A percentile compares a stretch with the other conserved stretches of the same genome.
Evolutionary conservation across 2,113 vertebrate species (phyloP).

Genomic region (Dipodomys merriami): DNA sequence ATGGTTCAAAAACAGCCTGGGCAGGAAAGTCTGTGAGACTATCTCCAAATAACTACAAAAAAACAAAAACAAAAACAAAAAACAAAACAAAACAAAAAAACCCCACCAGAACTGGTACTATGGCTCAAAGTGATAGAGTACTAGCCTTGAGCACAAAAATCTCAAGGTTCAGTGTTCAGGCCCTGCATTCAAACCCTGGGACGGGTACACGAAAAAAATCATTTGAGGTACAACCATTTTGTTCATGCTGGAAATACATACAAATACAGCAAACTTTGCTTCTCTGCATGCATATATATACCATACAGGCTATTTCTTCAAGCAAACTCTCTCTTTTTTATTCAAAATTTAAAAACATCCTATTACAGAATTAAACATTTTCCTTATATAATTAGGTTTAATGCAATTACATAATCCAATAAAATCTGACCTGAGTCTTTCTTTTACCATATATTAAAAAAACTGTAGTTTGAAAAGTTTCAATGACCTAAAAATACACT

Average conservation of each 20-base stretch:
- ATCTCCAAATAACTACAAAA: no score
- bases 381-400: background rate
- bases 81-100: no score
- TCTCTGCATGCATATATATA: background rate
- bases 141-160: no score
- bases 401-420: background rate
- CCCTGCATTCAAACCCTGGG: no score
- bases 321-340: background rate
- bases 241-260: background rate
- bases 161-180: no score
- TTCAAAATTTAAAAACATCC: background rate
- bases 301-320: background rate
- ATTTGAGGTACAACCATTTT: background rate
- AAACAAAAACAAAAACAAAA: no score
- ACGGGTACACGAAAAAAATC: no score
- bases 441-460: background rate
- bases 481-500: background rate
- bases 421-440: background rate
- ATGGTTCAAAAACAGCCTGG: no score
- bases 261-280: background rate
- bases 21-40: no score
- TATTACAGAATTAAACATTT: background rate
- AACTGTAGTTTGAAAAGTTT: background rate
- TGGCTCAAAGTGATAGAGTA: no score
- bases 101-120: no score